Evolutionary conservation across 1,140 invertebrate species (phyloP).

Genomic region (Drosophila chauvacae): DNA sequence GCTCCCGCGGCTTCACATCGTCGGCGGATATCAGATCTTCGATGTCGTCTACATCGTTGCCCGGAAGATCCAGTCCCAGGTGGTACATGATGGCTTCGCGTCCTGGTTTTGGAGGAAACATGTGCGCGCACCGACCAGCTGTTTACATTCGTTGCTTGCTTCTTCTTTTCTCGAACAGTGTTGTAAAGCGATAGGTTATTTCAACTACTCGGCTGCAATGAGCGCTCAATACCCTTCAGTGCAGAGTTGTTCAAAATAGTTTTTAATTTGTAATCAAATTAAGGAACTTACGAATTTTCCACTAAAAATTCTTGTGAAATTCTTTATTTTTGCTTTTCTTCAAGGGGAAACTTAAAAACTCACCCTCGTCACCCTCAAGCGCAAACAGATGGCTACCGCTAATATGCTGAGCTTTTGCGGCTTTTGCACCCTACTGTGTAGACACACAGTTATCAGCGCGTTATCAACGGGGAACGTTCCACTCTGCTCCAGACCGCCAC

Average conservation of each 20-base stretch:
- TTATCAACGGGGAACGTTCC: constrained; percentile 65
- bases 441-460: constrained; percentile 64
- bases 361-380: not conserved
- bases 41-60: constrained; percentile 87
- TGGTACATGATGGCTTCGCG: constrained; percentile 36
- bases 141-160: constrained; percentile 50
- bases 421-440: constrained; percentile 53
- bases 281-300: not conserved
- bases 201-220: not conserved
- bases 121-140: constrained; percentile 62
- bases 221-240: constrained; percentile 1
- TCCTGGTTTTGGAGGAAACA: constrained; percentile 30
- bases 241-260: not conserved
- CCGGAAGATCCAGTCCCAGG: constrained; percentile 53
- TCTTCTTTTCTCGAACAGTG: constrained; percentile 17
- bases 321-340: not conserved
- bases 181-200: constrained; percentile 23
- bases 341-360: not conserved
- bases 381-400: not conserved
- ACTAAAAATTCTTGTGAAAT: not conserved
- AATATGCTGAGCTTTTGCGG: constrained; percentile 45
- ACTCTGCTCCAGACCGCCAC: constrained; percentile 37
- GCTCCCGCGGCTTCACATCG: constrained; percentile 90
- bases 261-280: not conserved
- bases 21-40: constrained; percentile 92